Evolutionary conservation across 2,113 vertebrate genomes (phyloP).

Genomic region (Labrus mixtus): DNA sequence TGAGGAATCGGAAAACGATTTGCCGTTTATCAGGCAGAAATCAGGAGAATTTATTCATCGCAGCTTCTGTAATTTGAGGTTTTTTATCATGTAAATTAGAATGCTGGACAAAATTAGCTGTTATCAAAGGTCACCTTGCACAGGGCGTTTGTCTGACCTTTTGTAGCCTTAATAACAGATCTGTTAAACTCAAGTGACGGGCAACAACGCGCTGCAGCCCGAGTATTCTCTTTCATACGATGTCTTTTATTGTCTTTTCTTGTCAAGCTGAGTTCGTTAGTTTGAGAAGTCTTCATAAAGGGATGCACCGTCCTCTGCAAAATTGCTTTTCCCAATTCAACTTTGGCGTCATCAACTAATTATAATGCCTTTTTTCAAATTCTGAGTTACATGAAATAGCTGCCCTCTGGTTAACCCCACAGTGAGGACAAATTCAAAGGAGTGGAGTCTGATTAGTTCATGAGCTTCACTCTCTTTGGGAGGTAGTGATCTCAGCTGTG

Average conservation of each 20-base stretch:
- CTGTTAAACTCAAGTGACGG: too few species aligned
- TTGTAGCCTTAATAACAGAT: background rate
- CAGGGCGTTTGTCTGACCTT: background rate
- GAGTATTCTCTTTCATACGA: background rate
- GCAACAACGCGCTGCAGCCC: background rate
- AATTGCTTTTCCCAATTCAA: background rate
- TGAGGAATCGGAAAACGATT: background rate
- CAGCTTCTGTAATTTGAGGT: background rate
- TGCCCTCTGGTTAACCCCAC: conserved; percentile 23
- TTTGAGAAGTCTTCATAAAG: background rate
- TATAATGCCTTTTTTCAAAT: background rate
- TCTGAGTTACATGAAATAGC: background rate
- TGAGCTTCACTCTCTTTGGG: background rate
- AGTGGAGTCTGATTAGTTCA: background rate
- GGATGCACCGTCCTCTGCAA: background rate
- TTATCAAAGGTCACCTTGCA: background rate
- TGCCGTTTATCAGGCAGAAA: background rate
- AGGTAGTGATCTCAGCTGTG: background rate
- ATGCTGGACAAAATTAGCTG: background rate
- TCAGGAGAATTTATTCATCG: background rate
- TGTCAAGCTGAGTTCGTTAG: background rate
- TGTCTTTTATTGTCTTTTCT: background rate
- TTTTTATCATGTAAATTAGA: background rate
- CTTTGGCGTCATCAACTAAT: background rate
- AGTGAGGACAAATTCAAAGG: background rate